A percentile compares a stretch with the other conserved stretches of the same genome.
These are phyloP conservation scores for Hyperoodon ampullatus DNA, from an alignment of 2,113 vertebrate genomes.

Conservation along the genomic window DNA sequence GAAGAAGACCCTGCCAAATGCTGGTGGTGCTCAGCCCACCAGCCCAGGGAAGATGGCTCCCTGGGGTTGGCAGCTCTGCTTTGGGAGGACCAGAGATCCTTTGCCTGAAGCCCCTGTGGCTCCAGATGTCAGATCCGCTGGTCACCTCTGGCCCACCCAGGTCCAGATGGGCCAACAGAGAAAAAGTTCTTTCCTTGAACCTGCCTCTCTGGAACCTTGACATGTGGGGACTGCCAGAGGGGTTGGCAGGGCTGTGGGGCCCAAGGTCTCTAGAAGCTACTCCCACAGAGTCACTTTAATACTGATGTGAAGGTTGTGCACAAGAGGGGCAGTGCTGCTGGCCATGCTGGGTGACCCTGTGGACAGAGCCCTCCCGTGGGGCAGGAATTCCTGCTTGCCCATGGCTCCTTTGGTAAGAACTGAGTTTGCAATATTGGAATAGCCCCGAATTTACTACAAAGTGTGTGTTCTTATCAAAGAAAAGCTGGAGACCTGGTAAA, in stretches of 20 bases:
- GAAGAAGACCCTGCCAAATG: background rate
- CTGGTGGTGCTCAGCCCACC: accelerated
- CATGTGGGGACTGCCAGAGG: background rate
- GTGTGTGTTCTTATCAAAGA: background rate
- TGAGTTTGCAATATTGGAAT: background rate
- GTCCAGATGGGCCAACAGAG: background rate
- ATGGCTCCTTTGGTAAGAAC: background rate
- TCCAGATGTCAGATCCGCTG: background rate
- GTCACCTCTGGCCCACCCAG: background rate
- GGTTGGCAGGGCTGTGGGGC: accelerated
- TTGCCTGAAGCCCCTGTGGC: background rate
- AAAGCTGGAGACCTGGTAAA: background rate
- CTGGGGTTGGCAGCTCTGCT: background rate
- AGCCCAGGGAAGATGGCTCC: background rate
- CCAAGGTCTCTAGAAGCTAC: background rate
- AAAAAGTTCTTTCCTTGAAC: background rate
- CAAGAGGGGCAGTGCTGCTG: background rate
- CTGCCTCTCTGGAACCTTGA: background rate
- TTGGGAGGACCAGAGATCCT: background rate
- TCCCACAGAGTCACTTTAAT: background rate
- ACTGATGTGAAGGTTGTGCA: background rate
- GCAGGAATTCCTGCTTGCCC: background rate
- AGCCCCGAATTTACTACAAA: background rate
- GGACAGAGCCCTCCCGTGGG: background rate
- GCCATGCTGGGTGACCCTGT: background rate